Evolutionary conservation across 2,797 vertebrate species (phyloP).

Genomic region (Pipistrellus nathusii): DNA sequence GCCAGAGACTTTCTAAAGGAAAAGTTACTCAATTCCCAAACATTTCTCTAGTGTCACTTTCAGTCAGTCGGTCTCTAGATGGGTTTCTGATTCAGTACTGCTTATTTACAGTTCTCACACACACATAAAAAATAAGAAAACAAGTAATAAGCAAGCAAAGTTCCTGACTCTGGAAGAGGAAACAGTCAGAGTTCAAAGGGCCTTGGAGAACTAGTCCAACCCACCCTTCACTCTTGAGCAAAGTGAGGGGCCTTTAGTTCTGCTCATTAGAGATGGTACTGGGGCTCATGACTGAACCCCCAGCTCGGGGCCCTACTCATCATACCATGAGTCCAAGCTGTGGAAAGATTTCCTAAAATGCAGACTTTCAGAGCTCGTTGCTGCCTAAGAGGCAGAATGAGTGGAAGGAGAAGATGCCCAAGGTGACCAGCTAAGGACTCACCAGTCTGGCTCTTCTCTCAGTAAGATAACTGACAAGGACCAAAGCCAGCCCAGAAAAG

Average conservation of each 20-base stretch:
- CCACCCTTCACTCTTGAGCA: neutral
- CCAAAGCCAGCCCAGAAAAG: neutral
- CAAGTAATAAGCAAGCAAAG: conserved; percentile 3
- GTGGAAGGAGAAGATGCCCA: neutral
- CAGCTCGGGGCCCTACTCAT: neutral
- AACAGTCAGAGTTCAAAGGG: neutral
- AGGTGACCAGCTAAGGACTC: neutral
- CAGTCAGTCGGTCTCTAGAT: neutral
- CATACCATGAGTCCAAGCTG: neutral
- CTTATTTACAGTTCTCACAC: conserved; percentile 8
- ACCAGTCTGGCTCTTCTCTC: neutral
- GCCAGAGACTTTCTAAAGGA: neutral
- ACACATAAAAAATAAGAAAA: conserved; percentile 6
- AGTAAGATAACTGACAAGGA: neutral
- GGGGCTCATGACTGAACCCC: neutral
- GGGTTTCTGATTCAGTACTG: neutral
- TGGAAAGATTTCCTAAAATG: neutral
- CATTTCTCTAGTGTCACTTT: neutral
- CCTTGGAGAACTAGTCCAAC: neutral
- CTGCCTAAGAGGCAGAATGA: neutral
- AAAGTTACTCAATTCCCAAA: conserved; percentile 30
- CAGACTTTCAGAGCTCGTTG: neutral
- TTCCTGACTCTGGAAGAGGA: neutral
- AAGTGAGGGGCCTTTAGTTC: neutral
- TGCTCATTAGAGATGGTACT: neutral